Evolutionary conservation across 2,797 vertebrate genomes (phyloP).

Genomic region (Trachops cirrhosus): DNA sequence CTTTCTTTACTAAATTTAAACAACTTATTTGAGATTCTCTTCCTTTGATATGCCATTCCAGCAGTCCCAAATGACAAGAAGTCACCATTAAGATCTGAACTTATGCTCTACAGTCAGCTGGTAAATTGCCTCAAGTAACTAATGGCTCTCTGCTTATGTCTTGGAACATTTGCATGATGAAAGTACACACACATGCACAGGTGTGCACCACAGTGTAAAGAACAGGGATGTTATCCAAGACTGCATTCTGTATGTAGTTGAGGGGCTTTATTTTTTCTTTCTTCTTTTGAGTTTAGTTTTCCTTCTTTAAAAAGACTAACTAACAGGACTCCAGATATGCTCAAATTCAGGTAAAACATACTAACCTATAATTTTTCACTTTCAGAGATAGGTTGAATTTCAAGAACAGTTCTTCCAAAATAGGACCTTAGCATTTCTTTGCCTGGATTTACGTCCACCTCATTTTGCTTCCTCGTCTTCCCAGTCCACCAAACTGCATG

Average conservation of each 20-base stretch:
- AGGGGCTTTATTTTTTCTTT: background rate
- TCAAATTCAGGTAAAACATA: background rate
- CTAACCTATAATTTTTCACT: background rate
- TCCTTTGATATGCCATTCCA: conserved; percentile 28
- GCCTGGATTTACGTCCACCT: background rate
- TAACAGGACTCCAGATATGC: background rate
- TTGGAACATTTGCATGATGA: conserved; percentile 1
- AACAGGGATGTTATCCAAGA: background rate
- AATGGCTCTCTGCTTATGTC: conserved; percentile 23
- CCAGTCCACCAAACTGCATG: background rate
- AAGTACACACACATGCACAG: background rate
- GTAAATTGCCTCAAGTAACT: conserved; percentile 40
- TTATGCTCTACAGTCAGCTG: background rate
- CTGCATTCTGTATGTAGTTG: background rate
- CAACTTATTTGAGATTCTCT: conserved; percentile 27
- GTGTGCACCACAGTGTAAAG: background rate
- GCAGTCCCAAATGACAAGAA: conserved; percentile 10
- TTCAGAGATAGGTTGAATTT: background rate
- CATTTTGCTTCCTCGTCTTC: background rate
- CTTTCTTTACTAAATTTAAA: conserved; percentile 26
- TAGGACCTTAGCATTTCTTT: background rate
- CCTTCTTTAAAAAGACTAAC: conserved; percentile 30
- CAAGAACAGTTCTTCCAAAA: conserved; percentile 22
- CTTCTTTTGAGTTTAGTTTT: background rate
- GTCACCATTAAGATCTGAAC: conserved; percentile 52